Percentiles rank a stretch among this genome's conserved stretches.
Evolutionary conservation across 2,888 invertebrate genomes (phyloP).

Genomic region (Ectemnius cavifrons): DNA sequence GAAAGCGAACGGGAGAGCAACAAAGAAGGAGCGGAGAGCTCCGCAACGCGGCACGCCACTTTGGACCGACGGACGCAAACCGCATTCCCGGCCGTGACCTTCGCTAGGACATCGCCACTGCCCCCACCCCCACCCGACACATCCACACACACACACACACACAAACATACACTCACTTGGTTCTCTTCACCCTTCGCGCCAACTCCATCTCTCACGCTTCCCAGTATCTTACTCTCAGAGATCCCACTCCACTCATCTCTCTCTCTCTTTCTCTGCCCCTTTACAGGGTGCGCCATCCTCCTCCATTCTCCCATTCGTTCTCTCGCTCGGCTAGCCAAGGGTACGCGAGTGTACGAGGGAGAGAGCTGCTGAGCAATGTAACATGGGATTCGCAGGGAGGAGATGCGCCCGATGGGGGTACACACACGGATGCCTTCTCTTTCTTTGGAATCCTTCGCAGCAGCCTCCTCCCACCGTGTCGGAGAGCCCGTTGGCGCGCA

Average conservation of each 20-base stretch:
- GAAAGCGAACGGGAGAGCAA: constrained; percentile 15
- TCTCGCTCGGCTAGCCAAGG: constrained; percentile 22
- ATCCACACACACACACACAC: constrained; percentile 46
- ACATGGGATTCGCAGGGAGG: no score
- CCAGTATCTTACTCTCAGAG: background rate
- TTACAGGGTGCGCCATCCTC: background rate
- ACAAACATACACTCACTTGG: constrained; percentile 34
- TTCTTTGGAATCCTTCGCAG: constrained; percentile 13
- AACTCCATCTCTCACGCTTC: constrained; percentile 17
- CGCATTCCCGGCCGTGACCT: constrained; percentile 78
- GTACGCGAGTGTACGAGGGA: no score
- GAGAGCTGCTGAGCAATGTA: no score
- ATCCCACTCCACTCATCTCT: background rate
- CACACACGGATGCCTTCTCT: constrained; percentile 43
- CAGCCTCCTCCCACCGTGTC: constrained; percentile 11
- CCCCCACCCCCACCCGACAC: constrained; percentile 68
- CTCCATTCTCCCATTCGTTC: constrained; percentile 6
- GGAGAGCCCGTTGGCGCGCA: constrained; percentile 30
- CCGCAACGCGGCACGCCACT: constrained; percentile 71
- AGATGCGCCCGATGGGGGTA: constrained; percentile 11
- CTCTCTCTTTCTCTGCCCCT: background rate
- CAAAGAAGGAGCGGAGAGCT: constrained; percentile 46
- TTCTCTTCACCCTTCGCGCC: constrained; percentile 41
- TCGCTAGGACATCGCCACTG: constrained; percentile 78
- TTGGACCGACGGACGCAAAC: constrained; percentile 75